Conservation (phyloP, 2,888 invertebrate species). For the Scaptomyza cyrtandrae region DNA sequence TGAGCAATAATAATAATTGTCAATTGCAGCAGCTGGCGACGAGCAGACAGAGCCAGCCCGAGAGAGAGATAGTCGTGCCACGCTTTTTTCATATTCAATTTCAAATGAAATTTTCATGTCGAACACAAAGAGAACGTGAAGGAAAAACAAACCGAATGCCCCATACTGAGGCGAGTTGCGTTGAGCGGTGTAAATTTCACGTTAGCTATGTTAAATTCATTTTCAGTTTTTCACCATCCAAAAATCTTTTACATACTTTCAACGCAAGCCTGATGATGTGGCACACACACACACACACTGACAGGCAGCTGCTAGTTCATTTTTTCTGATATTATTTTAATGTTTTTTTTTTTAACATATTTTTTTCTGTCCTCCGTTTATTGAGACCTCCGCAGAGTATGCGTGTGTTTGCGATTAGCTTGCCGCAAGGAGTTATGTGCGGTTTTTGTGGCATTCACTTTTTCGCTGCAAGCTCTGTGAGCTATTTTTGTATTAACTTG, state of each 20-base stretch:
- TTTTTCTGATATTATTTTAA: conserved; percentile 18
- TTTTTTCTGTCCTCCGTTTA: neutral
- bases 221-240: conserved; percentile 37
- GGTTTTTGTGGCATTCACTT: conserved; percentile 52
- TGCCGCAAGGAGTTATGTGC: conserved; percentile 53
- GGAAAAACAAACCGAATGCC: neutral
- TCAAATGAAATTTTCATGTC: conserved; percentile 75
- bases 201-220: conserved; percentile 57
- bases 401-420: conserved; percentile 36
- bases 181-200: conserved; percentile 58
- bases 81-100: conserved; percentile 72
- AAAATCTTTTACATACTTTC: conserved; percentile 63
- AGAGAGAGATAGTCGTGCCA: conserved; percentile 1
- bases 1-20: conserved; percentile 79
- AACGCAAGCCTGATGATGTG: conserved; percentile 8
- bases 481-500: conserved; percentile 69
- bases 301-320: conserved; percentile 28
- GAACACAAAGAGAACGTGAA: neutral
- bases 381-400: neutral
- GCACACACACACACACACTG: neutral
- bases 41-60: neutral
- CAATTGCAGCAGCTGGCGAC: conserved; percentile 76
- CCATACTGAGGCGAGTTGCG: neutral
- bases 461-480: conserved; percentile 40
- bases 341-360: conserved; percentile 30